Evolutionary conservation across 2,797 vertebrate species (phyloP).

Genomic region (Coranthus polyacanthus): DNA sequence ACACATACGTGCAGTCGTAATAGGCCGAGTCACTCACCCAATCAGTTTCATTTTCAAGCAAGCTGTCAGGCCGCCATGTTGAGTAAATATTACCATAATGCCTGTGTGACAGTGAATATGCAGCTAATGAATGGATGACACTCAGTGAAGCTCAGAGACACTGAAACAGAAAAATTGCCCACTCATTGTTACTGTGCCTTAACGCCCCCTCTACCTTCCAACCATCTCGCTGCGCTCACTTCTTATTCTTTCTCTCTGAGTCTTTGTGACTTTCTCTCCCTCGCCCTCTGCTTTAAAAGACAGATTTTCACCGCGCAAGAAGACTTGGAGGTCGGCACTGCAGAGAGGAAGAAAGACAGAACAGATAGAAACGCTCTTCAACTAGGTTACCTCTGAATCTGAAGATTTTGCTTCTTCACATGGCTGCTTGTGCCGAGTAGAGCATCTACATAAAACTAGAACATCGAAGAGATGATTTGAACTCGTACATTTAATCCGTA

Average conservation of each 20-base stretch:
- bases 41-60: conserved; percentile 77
- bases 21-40: conserved; percentile 69
- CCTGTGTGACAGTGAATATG: conserved; percentile 74
- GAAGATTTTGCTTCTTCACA: conserved; percentile 32
- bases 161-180: conserved; percentile 62
- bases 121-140: conserved; percentile 79
- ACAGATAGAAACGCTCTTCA: conserved; percentile 6
- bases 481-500: conserved; percentile 57
- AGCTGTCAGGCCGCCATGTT: conserved; percentile 76
- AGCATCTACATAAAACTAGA: conserved; percentile 65
- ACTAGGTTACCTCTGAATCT: conserved; percentile 39
- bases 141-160: conserved; percentile 69
- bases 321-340: conserved; percentile 34
- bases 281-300: conserved; percentile 18
- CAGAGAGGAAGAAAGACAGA: conserved; percentile 40
- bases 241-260: conserved; percentile 11
- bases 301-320: conserved; percentile 1
- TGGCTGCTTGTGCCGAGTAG: conserved; percentile 38
- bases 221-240: conserved; percentile 12
- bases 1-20: conserved; percentile 66
- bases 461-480: conserved; percentile 68
- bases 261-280: conserved; percentile 21
- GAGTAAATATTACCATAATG: conserved; percentile 82
- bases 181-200: conserved; percentile 49
- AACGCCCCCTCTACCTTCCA: conserved; percentile 23